Evolutionary conservation across 2,888 invertebrate genomes (phyloP).

Genomic region (Aphodius sticticus): DNA sequence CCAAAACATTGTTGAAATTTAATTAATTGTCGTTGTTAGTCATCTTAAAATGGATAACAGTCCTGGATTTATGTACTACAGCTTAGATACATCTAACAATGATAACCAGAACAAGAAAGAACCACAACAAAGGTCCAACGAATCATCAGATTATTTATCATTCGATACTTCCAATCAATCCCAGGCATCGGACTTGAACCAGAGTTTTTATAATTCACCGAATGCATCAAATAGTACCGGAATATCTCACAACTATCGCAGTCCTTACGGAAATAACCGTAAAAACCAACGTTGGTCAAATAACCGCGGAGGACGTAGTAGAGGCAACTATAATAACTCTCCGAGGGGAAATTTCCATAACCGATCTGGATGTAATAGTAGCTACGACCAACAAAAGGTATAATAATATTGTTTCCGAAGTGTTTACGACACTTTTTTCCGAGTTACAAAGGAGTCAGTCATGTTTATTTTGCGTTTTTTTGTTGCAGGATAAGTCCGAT

Average conservation of each 20-base stretch:
- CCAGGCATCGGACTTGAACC: not conserved
- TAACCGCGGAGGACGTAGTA: not conserved
- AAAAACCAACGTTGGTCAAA: not conserved
- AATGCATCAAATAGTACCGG: conserved; percentile 8
- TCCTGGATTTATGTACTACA: conserved; percentile 24
- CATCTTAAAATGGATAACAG: not conserved
- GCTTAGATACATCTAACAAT: not conserved
- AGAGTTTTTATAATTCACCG: conserved; percentile 10
- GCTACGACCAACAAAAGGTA: not conserved
- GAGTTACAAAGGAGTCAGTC: no score
- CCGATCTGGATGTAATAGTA: not conserved
- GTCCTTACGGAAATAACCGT: not conserved
- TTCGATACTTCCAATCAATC: not conserved
- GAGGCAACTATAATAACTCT: not conserved
- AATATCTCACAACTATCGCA: not conserved
- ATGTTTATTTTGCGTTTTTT: not conserved
- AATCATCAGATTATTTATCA: conserved; percentile 19
- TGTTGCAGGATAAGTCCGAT: conserved; percentile 6
- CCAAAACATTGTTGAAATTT: no score
- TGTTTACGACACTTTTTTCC: no score
- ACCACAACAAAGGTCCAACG: not conserved
- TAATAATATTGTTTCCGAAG: no score
- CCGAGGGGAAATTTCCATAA: not conserved
- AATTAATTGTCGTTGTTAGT: no score
- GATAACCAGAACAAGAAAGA: not conserved